Evolutionary conservation across 2,113 vertebrate species (phyloP).

Genomic region (Oncorhynchus masou): DNA sequence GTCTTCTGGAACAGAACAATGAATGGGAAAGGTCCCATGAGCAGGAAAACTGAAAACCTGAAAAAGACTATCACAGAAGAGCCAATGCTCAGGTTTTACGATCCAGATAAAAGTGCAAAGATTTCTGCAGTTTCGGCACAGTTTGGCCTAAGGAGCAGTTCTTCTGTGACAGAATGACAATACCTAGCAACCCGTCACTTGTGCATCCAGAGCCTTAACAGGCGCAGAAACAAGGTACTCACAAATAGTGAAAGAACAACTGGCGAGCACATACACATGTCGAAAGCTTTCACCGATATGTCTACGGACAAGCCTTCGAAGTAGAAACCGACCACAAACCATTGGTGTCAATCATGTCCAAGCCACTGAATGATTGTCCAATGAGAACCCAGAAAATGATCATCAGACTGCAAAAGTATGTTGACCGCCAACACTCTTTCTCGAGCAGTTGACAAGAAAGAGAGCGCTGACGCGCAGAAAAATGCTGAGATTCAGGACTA

Average conservation of each 20-base stretch:
- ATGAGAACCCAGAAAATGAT: conserved; percentile 15
- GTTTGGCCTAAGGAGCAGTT: conserved; percentile 12
- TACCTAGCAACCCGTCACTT: conserved; percentile 16
- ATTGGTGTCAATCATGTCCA: conserved; percentile 23
- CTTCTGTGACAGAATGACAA: conserved; percentile 14
- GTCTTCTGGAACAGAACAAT: too few relatives aligned
- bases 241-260: conserved; percentile 23
- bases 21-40: too few relatives aligned
- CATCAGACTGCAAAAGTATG: conserved; percentile 14
- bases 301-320: conserved; percentile 13
- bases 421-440: conserved; percentile 25
- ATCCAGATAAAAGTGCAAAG: neutral
- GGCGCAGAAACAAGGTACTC: conserved; percentile 20
- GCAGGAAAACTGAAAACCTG: neutral
- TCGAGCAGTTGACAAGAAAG: conserved; percentile 6
- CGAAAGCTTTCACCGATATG: conserved; percentile 27
- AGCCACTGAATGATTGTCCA: conserved; percentile 23
- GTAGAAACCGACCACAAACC: conserved; percentile 32
- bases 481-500: conserved; percentile 20
- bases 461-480: neutral
- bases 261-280: conserved; percentile 15
- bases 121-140: conserved; percentile 21
- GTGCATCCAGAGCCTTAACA: conserved; percentile 14
- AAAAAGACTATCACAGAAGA: conserved; percentile 14
- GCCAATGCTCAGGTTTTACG: conserved; percentile 20